Conservation (phyloP, 2,888 invertebrate species). For the Agrochola circellaris region DNA sequence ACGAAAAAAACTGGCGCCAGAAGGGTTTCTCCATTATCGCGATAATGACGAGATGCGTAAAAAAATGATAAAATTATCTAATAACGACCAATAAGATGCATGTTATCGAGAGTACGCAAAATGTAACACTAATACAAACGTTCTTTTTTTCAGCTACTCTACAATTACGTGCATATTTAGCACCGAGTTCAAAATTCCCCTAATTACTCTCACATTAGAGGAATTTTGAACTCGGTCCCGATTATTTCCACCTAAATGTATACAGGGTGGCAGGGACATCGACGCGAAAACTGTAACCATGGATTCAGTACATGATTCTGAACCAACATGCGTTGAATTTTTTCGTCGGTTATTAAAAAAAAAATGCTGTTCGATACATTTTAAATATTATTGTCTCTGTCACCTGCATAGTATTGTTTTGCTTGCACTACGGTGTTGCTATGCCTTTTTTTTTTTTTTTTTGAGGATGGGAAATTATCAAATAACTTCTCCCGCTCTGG, state of each 20-base stretch:
- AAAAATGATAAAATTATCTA: not conserved
- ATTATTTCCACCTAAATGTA: not conserved
- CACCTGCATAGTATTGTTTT: not conserved
- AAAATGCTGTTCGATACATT: too few relatives aligned
- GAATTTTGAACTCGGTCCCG: not conserved
- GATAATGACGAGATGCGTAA: not conserved
- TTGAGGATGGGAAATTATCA: too few relatives aligned
- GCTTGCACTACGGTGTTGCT: not conserved
- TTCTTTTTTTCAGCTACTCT: not conserved
- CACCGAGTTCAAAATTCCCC: too few relatives aligned
- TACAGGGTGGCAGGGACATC: too few relatives aligned
- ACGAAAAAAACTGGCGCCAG: not conserved
- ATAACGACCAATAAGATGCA: not conserved
- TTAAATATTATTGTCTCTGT: too few relatives aligned
- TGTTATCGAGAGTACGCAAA: not conserved
- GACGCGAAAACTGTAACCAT: too few relatives aligned
- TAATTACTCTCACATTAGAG: too few relatives aligned
- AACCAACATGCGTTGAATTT: too few relatives aligned
- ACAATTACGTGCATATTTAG: not conserved
- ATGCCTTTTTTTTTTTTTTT: too few relatives aligned
- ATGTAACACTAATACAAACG: not conserved
- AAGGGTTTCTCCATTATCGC: constrained; percentile 1
- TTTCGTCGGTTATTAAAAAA: too few relatives aligned
- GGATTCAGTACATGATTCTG: too few relatives aligned
- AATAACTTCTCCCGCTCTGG: too few relatives aligned